Evolutionary conservation across 2,797 vertebrate species (phyloP).

Genomic region (Cynopterus sphinx): DNA sequence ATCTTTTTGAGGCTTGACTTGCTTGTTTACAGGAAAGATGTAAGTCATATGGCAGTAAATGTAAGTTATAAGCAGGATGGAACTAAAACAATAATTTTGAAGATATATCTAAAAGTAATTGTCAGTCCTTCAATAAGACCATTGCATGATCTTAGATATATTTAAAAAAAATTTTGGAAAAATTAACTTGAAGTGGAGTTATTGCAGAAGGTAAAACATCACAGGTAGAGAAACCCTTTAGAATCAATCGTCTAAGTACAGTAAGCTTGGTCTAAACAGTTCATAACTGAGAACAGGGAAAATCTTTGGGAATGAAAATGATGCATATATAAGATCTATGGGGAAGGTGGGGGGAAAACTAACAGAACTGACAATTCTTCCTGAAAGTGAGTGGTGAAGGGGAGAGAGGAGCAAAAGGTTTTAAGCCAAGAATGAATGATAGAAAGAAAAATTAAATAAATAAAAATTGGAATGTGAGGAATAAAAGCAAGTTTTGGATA

Average conservation of each 20-base stretch:
- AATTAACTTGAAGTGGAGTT: neutral
- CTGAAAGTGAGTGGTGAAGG: neutral
- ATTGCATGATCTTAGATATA: neutral
- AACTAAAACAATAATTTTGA: neutral
- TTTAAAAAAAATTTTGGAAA: neutral
- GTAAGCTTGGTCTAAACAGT: neutral
- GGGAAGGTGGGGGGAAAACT: neutral
- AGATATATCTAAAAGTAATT: neutral
- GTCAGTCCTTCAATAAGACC: neutral
- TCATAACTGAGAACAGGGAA: neutral
- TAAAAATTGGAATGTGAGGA: neutral
- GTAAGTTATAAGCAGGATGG: neutral
- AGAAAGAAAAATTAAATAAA: neutral
- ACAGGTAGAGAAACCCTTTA: neutral
- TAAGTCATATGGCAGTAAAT: neutral
- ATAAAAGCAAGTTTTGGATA: neutral
- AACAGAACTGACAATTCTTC: neutral
- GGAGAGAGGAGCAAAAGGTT: neutral
- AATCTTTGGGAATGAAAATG: neutral
- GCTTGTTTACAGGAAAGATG: neutral
- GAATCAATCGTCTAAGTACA: neutral
- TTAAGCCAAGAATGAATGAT: neutral
- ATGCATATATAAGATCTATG: neutral
- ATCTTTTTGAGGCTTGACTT: neutral
- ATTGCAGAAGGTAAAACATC: neutral